Evolutionary conservation across 1,140 invertebrate species (phyloP).

Genomic region (Bursaphelenchus mucronatus): DNA sequence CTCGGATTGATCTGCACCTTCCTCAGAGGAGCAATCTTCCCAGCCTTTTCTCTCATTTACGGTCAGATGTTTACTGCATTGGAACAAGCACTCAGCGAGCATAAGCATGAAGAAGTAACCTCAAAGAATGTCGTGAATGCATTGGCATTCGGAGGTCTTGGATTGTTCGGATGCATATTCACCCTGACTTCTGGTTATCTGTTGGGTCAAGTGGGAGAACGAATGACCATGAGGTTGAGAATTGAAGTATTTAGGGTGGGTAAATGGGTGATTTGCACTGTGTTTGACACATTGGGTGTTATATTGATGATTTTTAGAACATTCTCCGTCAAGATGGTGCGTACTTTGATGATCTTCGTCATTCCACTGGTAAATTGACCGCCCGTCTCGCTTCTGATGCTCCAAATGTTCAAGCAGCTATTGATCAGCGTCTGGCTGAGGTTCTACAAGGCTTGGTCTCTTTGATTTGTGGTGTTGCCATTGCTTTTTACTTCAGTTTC

Average conservation of each 20-base stretch:
- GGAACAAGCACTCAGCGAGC: too few relatives aligned
- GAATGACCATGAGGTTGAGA: slow-evolving; percentile 30
- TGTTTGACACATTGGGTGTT: too few relatives aligned
- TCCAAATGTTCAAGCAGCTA: slow-evolving; percentile 64
- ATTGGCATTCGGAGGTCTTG: slow-evolving; percentile 22
- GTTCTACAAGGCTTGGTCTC: slow-evolving; percentile 55
- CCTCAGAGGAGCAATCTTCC: slow-evolving; percentile 15
- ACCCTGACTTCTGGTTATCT: slow-evolving; percentile 30
- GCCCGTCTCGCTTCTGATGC: slow-evolving; percentile 64
- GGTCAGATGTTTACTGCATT: not conserved
- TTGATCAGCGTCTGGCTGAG: slow-evolving; percentile 62
- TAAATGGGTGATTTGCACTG: not conserved
- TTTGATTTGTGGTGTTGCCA: slow-evolving; percentile 44
- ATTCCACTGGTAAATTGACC: slow-evolving; percentile 63
- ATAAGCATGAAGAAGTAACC: not conserved
- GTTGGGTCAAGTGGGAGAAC: slow-evolving; percentile 37
- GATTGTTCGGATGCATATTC: slow-evolving; percentile 17
- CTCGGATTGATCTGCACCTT: slow-evolving; percentile 17
- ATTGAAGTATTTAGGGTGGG: slow-evolving; percentile 31
- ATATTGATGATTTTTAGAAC: slow-evolving; percentile 29
- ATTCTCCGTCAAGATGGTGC: slow-evolving; percentile 64
- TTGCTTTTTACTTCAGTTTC: slow-evolving; percentile 62
- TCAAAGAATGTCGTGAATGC: slow-evolving; percentile 21
- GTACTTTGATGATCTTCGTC: slow-evolving; percentile 64
- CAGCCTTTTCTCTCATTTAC: slow-evolving; percentile 13